A percentile compares a stretch with the other conserved stretches of the same genome.
Evolutionary conservation across 2,113 vertebrate species (phyloP).

Genomic region (Bolborhynchus lineola): DNA sequence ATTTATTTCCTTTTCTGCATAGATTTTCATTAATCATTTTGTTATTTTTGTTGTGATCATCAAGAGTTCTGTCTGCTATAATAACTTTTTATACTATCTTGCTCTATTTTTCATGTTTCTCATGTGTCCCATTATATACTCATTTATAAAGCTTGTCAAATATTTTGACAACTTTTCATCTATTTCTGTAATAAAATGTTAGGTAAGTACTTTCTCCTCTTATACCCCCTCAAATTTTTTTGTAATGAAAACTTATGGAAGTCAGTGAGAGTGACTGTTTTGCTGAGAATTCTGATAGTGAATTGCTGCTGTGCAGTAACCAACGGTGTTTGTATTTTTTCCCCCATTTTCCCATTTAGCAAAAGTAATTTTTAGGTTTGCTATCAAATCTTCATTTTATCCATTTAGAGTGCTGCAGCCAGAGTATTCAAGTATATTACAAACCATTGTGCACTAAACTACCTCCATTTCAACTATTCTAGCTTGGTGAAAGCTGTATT

Average conservation of each 20-base stretch:
- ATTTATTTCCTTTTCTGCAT: background rate
- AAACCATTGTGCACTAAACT: background rate
- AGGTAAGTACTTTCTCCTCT: background rate
- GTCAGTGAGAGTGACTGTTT: background rate
- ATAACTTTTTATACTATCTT: background rate
- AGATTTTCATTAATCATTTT: background rate
- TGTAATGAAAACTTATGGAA: background rate
- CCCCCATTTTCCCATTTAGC: background rate
- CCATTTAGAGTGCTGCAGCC: background rate
- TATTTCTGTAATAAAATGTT: background rate
- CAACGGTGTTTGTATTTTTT: background rate
- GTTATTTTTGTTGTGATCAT: background rate
- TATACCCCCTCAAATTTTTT: background rate
- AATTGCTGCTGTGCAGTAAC: background rate
- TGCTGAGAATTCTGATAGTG: background rate
- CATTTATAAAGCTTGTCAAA: background rate
- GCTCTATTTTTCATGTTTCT: background rate
- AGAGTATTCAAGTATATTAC: background rate
- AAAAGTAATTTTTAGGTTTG: conserved; percentile 18
- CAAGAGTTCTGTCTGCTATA: background rate
- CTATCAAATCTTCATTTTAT: background rate
- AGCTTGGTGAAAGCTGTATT: background rate
- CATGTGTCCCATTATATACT: background rate
- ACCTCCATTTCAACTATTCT: background rate
- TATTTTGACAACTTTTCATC: background rate